These are phyloP conservation scores for Eutrigla gurnardus DNA, from an alignment of 2,797 vertebrate species.

Conservation along the genomic window DNA sequence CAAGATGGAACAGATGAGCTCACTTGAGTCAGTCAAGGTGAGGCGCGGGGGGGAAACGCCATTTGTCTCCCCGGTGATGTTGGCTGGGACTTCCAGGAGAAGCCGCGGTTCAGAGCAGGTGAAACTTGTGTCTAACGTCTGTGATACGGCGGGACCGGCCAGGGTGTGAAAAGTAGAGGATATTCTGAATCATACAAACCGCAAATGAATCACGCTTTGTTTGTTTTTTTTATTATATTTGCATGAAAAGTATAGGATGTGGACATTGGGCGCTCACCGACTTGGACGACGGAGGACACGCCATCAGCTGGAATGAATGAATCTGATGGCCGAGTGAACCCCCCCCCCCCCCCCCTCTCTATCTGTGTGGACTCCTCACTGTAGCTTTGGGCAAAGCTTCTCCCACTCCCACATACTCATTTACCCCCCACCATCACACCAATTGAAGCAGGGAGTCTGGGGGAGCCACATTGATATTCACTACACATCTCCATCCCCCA, in stretches of 20 bases:
- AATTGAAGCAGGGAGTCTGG: conserved; percentile 82
- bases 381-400: conserved; percentile 82
- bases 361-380: conserved; percentile 71
- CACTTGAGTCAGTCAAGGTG: conserved; percentile 81
- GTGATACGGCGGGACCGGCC: conserved; percentile 1
- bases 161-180: background rate
- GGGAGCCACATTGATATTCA: conserved; percentile 84
- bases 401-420: conserved; percentile 83
- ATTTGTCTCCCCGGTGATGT: conserved; percentile 71
- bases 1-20: conserved; percentile 80
- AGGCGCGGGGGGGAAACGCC: conserved; percentile 67
- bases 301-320: conserved; percentile 51
- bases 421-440: conserved; percentile 86
- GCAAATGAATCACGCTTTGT: conserved; percentile 48
- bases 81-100: conserved; percentile 61
- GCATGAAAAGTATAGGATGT: conserved; percentile 17
- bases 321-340: conserved; percentile 73
- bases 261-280: background rate
- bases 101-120: conserved; percentile 53
- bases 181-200: conserved; percentile 14
- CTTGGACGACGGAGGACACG: conserved; percentile 26
- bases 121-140: conserved; percentile 31
- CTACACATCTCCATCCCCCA: conserved; percentile 79
- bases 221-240: conserved; percentile 35
- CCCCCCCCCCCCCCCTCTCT: conserved; percentile 62